These are phyloP conservation scores for Rhegmatorhina hoffmannsi DNA, from an alignment of 2,113 vertebrate genomes.

Conservation along the genomic window DNA sequence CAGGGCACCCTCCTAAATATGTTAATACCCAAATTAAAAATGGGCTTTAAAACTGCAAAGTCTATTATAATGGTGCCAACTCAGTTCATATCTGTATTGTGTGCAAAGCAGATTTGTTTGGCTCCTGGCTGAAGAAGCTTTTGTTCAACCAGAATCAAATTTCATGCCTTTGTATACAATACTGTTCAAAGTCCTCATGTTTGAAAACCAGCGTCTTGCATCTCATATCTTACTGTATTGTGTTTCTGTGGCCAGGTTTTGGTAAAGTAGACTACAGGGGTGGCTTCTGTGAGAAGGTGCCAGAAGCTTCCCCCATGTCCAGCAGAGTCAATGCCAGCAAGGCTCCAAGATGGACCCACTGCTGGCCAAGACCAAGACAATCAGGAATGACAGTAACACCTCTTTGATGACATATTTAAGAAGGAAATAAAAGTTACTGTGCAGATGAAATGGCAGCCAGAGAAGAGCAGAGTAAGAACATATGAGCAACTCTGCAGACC, in stretches of 20 bases:
- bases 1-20: background rate
- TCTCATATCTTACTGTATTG: background rate
- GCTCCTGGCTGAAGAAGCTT: background rate
- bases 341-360: background rate
- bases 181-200: background rate
- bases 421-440: background rate
- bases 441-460: background rate
- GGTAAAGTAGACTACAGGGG: background rate
- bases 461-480: background rate
- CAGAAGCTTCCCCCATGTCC: background rate
- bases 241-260: background rate
- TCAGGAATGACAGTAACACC: background rate
- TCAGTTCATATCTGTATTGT: background rate
- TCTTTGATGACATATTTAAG: background rate
- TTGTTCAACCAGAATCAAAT: conserved; percentile 15
- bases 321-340: background rate
- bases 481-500: background rate
- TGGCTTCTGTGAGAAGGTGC: background rate
- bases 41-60: background rate
- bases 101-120: conserved; percentile 1
- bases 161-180: background rate
- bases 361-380: background rate
- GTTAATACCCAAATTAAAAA: background rate
- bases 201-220: background rate
- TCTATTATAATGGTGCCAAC: background rate